These are phyloP conservation scores for Nettapus auritus DNA, from an alignment of 2,113 vertebrate genomes.

Conservation along the genomic window DNA sequence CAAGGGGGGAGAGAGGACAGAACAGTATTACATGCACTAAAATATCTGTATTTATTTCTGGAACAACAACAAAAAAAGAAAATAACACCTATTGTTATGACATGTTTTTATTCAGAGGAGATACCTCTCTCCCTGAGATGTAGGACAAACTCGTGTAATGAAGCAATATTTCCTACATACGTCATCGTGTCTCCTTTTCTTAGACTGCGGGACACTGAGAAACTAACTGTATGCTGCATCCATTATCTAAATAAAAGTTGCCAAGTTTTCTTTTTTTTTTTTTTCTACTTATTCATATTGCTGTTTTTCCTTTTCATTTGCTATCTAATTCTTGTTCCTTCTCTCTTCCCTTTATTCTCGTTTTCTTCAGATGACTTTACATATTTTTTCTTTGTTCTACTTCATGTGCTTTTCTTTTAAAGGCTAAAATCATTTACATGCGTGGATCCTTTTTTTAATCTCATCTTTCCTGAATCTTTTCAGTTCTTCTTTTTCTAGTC, in stretches of 20 bases:
- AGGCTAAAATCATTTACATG: neutral
- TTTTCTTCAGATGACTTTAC: neutral
- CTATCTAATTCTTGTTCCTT: neutral
- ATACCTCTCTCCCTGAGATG: neutral
- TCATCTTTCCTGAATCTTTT: neutral
- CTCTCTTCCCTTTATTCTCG: neutral
- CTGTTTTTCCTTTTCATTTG: neutral
- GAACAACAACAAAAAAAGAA: conserved; percentile 16
- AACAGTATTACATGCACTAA: neutral
- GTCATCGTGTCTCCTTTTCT: neutral
- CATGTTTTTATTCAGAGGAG: neutral
- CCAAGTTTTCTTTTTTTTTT: neutral
- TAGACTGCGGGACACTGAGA: neutral
- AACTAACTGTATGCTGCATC: neutral
- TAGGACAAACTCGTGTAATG: neutral
- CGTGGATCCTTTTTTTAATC: neutral
- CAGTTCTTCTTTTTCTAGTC: neutral
- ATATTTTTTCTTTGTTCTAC: neutral
- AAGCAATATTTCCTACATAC: neutral
- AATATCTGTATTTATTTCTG: neutral
- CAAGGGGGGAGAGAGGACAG: neutral
- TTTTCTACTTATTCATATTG: neutral
- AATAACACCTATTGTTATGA: neutral
- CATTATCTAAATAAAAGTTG: neutral
- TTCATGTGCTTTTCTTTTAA: neutral